A percentile compares a stretch with the other conserved stretches of the same genome.
Evolutionary conservation across 2,113 vertebrate species (phyloP).

Genomic region (Sturnira hondurensis): DNA sequence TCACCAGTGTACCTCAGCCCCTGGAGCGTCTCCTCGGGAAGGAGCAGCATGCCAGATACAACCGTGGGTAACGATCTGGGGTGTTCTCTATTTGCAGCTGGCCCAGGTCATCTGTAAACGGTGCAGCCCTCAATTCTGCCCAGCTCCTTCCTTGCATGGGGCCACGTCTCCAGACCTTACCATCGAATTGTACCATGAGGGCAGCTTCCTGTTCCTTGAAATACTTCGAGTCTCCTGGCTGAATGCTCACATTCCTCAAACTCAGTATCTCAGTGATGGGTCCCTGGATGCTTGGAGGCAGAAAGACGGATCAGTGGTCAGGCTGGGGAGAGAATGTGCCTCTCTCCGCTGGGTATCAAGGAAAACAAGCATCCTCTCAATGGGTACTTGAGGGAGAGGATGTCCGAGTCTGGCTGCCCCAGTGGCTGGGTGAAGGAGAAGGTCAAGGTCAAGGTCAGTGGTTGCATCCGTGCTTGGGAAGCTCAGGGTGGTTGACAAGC

Average conservation of each 20-base stretch:
- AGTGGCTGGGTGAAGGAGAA: background rate
- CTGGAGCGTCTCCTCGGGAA: conserved; percentile 50
- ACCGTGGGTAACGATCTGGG: conserved; percentile 57
- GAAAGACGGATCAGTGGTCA: background rate
- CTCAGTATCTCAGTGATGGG: background rate
- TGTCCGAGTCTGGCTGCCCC: background rate
- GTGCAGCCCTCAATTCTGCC: conserved; percentile 44
- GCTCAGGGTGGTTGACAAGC: background rate
- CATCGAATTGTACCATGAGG: background rate
- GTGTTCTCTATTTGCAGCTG: conserved; percentile 72
- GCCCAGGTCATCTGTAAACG: conserved; percentile 62
- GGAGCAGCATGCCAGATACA: conserved; percentile 39
- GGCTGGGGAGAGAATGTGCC: background rate
- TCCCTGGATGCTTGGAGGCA: background rate
- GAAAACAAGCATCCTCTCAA: background rate
- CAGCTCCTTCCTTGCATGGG: conserved; percentile 26
- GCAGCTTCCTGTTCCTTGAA: conserved; percentile 10
- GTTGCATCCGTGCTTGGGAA: background rate
- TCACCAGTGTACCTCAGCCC: conserved; percentile 26
- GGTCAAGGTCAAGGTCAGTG: background rate
- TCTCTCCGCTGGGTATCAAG: background rate
- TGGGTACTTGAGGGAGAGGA: background rate
- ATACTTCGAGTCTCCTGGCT: background rate
- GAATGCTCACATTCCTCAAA: background rate
- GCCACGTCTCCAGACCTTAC: background rate